Evolutionary conservation across 2,888 invertebrate genomes (phyloP).

Genomic region (Sphaerophoria taeniata): DNA sequence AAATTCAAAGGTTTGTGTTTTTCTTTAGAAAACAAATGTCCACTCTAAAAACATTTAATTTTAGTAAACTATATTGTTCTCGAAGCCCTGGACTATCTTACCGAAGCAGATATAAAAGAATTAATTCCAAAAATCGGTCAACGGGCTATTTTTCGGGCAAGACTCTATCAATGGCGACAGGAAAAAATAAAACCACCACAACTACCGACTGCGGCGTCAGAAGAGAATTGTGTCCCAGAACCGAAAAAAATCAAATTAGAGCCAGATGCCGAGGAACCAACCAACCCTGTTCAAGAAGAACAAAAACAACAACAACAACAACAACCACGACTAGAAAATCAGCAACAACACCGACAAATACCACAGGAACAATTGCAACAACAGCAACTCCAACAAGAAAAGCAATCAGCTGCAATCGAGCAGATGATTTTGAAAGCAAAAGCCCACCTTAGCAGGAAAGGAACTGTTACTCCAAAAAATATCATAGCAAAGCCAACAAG

Average conservation of each 20-base stretch:
- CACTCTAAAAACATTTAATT: neutral
- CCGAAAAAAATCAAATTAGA: slow-evolving; percentile 43
- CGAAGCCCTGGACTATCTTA: slow-evolving; percentile 75
- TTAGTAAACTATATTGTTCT: slow-evolving; percentile 61
- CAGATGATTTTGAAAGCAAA: neutral
- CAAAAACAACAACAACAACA: neutral
- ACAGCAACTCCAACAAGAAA: slow-evolving; percentile 26
- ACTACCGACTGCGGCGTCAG: neutral
- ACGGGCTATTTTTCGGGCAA: slow-evolving; percentile 77
- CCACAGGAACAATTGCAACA: neutral
- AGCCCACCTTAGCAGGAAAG: neutral
- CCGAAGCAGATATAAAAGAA: slow-evolving; percentile 75
- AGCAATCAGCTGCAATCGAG: slow-evolving; percentile 3
- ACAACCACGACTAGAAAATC: slow-evolving; percentile 26
- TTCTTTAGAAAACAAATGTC: neutral
- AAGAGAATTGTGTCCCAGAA: neutral
- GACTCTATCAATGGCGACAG: slow-evolving; percentile 72
- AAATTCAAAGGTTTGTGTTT: slow-evolving; percentile 57
- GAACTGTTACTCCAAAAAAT: neutral
- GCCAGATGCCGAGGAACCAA: slow-evolving; percentile 23
- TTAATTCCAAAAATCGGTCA: slow-evolving; percentile 77
- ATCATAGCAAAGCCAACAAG: neutral
- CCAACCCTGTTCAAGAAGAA: neutral
- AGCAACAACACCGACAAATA: neutral
- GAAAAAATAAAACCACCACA: slow-evolving; percentile 34